These are phyloP conservation scores for Leuciscus waleckii DNA, from an alignment of 2,797 vertebrate genomes.

Conservation along the genomic window DNA sequence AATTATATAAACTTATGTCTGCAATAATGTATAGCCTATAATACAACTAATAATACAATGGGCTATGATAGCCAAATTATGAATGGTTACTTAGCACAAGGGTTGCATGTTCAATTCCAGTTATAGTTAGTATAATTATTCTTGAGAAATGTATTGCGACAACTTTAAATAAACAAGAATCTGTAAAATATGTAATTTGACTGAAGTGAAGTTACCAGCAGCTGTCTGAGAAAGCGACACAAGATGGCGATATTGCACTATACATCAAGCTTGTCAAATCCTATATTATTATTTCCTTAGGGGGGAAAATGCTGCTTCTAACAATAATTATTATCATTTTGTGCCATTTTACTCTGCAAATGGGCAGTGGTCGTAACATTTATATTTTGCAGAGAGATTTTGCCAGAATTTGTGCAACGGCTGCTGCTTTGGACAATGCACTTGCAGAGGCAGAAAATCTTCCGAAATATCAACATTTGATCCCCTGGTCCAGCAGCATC, in stretches of 20 bases:
- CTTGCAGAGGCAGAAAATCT: neutral
- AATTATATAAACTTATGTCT: neutral
- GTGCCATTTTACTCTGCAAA: conserved; percentile 70
- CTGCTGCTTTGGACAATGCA: neutral
- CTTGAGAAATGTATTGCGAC: neutral
- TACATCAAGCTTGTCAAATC: conserved; percentile 27
- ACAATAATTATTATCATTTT: conserved; percentile 72
- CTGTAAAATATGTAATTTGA: neutral
- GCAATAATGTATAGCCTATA: too few species aligned
- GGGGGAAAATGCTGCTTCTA: conserved; percentile 70
- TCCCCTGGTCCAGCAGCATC: neutral
- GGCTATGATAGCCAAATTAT: neutral
- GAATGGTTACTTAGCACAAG: too few species aligned
- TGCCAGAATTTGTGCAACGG: neutral
- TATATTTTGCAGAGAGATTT: neutral
- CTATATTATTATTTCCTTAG: conserved; percentile 62
- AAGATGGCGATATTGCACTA: conserved; percentile 82
- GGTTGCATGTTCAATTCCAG: neutral
- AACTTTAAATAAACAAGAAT: neutral
- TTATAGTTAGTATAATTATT: neutral
- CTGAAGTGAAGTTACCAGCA: neutral
- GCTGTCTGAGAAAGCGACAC: conserved; percentile 64
- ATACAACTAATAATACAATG: too few species aligned
- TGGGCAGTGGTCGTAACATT: conserved; percentile 46
- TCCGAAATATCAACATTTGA: neutral